Evolutionary conservation across 1,140 invertebrate species (phyloP).

Genomic region (Neodiprion pinetum): DNA sequence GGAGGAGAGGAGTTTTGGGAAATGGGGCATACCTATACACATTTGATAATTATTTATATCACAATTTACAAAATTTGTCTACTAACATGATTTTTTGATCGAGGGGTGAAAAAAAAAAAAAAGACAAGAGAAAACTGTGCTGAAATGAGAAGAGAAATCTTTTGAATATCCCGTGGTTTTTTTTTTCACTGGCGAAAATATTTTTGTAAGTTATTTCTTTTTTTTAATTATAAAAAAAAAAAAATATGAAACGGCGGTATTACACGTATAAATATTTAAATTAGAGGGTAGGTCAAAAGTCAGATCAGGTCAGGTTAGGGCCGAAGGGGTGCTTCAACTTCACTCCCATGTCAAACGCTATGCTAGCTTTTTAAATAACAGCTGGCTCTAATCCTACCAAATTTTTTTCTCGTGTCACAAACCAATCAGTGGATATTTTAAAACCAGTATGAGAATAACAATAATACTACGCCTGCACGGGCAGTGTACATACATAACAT

Average conservation of each 20-base stretch:
- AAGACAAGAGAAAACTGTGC: slow-evolving; percentile 32
- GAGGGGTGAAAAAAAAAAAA: slow-evolving; percentile 30
- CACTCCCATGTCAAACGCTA: slow-evolving; percentile 52
- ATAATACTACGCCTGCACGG: neutral
- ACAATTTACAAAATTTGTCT: slow-evolving; percentile 62
- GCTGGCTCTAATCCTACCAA: neutral
- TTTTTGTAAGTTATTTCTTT: slow-evolving; percentile 21
- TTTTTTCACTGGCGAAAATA: too few species aligned
- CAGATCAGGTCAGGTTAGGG: slow-evolving; percentile 29
- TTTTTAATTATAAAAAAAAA: slow-evolving; percentile 7
- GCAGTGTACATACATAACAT: neutral
- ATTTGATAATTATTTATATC: slow-evolving; percentile 62
- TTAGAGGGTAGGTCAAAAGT: slow-evolving; percentile 30
- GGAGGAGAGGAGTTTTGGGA: slow-evolving; percentile 23
- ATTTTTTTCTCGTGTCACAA: neutral
- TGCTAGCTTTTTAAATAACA: slow-evolving; percentile 27
- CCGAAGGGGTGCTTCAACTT: slow-evolving; percentile 34
- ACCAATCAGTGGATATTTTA: neutral
- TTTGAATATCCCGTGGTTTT: neutral
- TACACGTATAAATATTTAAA: slow-evolving; percentile 29
- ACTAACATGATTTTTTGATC: slow-evolving; percentile 35
- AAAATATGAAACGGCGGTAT: neutral
- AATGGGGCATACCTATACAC: slow-evolving; percentile 54
- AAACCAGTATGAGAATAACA: neutral
- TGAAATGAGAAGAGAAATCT: slow-evolving; percentile 23